Evolutionary conservation across 2,797 vertebrate species (phyloP), one percentile per base, ranked within the genome.

Genomic region (Xiphophorus birchmanni): DNA sequence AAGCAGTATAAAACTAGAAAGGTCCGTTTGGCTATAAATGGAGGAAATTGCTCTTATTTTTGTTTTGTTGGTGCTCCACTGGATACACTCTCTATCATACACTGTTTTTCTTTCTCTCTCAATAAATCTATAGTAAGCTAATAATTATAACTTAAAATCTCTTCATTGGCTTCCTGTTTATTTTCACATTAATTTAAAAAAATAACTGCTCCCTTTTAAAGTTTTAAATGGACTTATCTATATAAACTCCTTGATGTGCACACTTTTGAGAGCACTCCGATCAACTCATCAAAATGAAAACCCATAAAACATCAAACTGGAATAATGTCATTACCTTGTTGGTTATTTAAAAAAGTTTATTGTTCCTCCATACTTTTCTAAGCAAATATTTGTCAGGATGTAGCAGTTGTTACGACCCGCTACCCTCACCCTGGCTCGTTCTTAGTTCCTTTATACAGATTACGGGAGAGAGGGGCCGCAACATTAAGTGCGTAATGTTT

Each of bases 31-130:
- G 94, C 88, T 83, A 67, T 82, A 83, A 90, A 82, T 86, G 84
- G 75, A 92, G 92, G 92, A 95, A 94, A 93, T 93, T 93, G 90
- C 94, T 91, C 87, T 94, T 93, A 95, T 95, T 95, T 95, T 92
- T 91, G 86, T 91, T 94, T 80, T 81, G 80, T 82, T 80, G 83
- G 77, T 45, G 81, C 88, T 88, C 58, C 80, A 88, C 91, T 84
- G 90, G 86, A 90, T 88, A 73, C 87, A 73, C 81, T 78, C 79
- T 82, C 76, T 78, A 75, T 79, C 80, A 75, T 79, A 86, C 89
- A 78, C 85, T 88, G 83, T 90, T 92, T 88, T 76, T 85, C 83
- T 87, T 91, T 82, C 71, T 84, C 52, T 91, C 80, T 88, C 76
- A 78, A 85, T 91, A 78, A 86, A 84, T 83, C 85, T 79, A 78